These are phyloP conservation scores for Calliscelio sp. DNA, from an alignment of 2,888 invertebrate genomes.

Conservation along the genomic window DNA sequence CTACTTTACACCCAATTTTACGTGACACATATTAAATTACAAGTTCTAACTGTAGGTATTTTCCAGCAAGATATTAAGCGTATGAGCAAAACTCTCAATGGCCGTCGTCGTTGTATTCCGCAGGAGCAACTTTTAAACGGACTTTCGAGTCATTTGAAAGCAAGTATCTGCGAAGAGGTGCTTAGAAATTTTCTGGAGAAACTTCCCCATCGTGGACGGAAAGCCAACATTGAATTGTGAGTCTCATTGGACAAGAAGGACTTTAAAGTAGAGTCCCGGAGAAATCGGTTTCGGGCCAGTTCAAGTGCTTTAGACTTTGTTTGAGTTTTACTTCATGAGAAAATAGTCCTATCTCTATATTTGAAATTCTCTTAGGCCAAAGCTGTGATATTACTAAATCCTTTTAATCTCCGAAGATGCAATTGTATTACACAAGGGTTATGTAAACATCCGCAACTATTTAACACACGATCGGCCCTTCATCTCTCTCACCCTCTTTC, in stretches of 20 bases:
- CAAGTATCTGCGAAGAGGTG: slow-evolving; percentile 65
- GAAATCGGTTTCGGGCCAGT: slow-evolving; percentile 67
- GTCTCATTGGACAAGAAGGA: slow-evolving; percentile 61
- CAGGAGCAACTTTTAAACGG: slow-evolving; percentile 62
- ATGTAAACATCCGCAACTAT: too few species aligned
- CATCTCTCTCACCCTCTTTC: too few species aligned
- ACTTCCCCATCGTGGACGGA: slow-evolving; percentile 57
- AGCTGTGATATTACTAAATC: slow-evolving; percentile 48
- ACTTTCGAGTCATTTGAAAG: slow-evolving; percentile 58
- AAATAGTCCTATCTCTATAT: slow-evolving; percentile 56
- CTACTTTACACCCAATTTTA: slow-evolving; percentile 8
- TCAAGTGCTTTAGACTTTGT: slow-evolving; percentile 61
- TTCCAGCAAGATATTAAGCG: slow-evolving; percentile 33
- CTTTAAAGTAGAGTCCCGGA: slow-evolving; percentile 60
- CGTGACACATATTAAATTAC: slow-evolving; percentile 25
- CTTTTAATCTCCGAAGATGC: slow-evolving; percentile 43
- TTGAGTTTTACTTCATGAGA: slow-evolving; percentile 66
- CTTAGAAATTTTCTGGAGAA: slow-evolving; percentile 64
- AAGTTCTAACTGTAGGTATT: slow-evolving; percentile 20
- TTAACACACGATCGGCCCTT: too few species aligned
- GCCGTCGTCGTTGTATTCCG: slow-evolving; percentile 21
- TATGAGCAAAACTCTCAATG: slow-evolving; percentile 36
- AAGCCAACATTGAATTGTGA: slow-evolving; percentile 59
- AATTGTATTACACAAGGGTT: slow-evolving; percentile 7
- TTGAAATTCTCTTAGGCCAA: slow-evolving; percentile 55